Percentiles rank a stretch among this genome's conserved stretches.
Conservation (phyloP, 2,888 invertebrate species). For the Erannis defoliaria region DNA sequence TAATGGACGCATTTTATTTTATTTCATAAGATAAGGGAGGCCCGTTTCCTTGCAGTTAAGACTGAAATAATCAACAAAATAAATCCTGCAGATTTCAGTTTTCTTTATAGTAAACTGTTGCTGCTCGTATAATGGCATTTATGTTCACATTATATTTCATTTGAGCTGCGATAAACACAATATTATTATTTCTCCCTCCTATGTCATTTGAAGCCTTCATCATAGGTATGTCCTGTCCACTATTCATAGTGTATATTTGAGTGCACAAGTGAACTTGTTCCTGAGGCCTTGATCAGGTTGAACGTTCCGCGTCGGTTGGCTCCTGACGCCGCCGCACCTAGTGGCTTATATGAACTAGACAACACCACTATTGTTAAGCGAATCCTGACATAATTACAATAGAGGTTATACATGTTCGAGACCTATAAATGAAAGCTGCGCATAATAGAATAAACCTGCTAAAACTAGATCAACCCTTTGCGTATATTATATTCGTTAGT, state of each 20-base stretch:
- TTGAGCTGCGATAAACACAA: not conserved
- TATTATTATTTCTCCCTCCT: not conserved
- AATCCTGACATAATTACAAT: slow-evolving; percentile 18
- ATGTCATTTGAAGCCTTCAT: not conserved
- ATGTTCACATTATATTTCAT: no score
- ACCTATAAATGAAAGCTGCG: not conserved
- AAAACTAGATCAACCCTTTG: no score
- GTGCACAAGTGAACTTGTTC: slow-evolving; percentile 13
- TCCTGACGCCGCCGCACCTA: slow-evolving; percentile 13
- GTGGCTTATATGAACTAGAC: slow-evolving; percentile 3
- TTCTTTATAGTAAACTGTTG: no score
- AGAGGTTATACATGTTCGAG: slow-evolving; percentile 1
- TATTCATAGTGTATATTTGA: not conserved
- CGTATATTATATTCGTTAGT: no score
- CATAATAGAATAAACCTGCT: no score
- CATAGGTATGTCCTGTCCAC: not conserved
- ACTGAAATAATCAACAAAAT: no score
- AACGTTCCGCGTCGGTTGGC: slow-evolving; percentile 33
- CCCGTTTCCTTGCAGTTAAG: no score
- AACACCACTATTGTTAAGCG: slow-evolving; percentile 16
- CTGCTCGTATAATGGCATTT: no score
- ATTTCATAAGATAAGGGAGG: no score
- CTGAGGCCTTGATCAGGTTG: slow-evolving; percentile 29
- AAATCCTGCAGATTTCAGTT: no score
- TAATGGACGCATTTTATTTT: no score